Percentiles rank a stretch among this genome's conserved stretches.
phyloP scores from a whole-genome alignment of 2,113 vertebrate species.

The Helogale parvula region DNA sequence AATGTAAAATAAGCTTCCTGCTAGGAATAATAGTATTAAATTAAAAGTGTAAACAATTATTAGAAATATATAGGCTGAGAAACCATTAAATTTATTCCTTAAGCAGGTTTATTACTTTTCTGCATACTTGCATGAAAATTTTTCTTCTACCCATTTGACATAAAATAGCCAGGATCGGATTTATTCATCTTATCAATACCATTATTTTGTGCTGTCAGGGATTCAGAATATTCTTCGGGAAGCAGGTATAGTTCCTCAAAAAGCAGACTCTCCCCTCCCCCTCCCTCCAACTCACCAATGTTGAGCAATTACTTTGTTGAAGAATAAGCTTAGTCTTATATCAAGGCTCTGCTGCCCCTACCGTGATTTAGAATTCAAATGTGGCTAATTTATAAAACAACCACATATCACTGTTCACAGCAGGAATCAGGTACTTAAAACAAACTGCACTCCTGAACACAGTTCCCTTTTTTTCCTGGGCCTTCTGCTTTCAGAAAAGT shows the following conservation, averaged over 20 bases:
- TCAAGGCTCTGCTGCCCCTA: conserved; percentile 66
- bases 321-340: conserved; percentile 78
- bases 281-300: background rate
- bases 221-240: conserved; percentile 69
- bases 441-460: conserved; percentile 39
- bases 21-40: conserved; percentile 80
- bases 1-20: conserved; percentile 74
- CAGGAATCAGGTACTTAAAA: conserved; percentile 68
- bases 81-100: conserved; percentile 84
- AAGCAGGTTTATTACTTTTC: conserved; percentile 86
- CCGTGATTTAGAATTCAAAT: conserved; percentile 79
- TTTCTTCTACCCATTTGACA: conserved; percentile 84
- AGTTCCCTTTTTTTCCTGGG: conserved; percentile 13
- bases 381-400: conserved; percentile 76
- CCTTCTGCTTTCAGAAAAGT: conserved; percentile 48
- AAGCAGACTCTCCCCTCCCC: background rate
- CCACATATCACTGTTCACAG: conserved; percentile 59
- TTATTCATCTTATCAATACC: conserved; percentile 82
- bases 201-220: conserved; percentile 81
- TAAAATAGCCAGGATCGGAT: conserved; percentile 79
- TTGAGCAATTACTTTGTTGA: conserved; percentile 68
- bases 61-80: conserved; percentile 83
- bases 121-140: conserved; percentile 83
- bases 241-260: conserved; percentile 70
- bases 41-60: conserved; percentile 87